These are phyloP conservation scores for Drosophila obscura DNA, from an alignment of 1,140 invertebrate species.

Conservation along the genomic window DNA sequence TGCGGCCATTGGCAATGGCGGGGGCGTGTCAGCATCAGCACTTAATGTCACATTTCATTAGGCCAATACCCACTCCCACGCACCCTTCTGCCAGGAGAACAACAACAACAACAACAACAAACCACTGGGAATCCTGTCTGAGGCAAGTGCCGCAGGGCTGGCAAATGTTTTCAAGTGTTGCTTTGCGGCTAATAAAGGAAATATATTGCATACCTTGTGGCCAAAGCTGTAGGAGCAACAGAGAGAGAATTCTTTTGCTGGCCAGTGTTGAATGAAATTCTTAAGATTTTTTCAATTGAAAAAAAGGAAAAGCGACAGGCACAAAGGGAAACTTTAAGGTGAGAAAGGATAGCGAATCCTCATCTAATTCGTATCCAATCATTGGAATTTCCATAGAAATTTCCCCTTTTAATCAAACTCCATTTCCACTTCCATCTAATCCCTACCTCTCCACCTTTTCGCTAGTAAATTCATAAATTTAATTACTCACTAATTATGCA, in stretches of 20 bases:
- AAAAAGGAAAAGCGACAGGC: background rate
- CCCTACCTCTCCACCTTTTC: background rate
- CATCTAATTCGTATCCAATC: background rate
- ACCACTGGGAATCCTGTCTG: constrained; percentile 18
- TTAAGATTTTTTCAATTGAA: background rate
- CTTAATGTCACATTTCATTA: constrained; percentile 79
- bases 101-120: constrained; percentile 5
- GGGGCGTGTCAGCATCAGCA: constrained; percentile 53
- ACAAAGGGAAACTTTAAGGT: background rate
- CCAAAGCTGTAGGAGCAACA: constrained; percentile 4
- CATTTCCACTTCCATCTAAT: constrained; percentile 1
- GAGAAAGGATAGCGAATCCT: constrained; percentile 1
- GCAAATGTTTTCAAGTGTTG: constrained; percentile 33
- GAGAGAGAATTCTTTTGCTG: constrained; percentile 4
- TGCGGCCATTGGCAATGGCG: constrained; percentile 7
- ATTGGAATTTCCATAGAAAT: background rate
- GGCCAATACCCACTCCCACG: constrained; percentile 21
- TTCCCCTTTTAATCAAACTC: constrained; percentile 18
- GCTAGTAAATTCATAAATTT: constrained; percentile 48
- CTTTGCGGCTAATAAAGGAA: constrained; percentile 72
- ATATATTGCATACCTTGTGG: constrained; percentile 71
- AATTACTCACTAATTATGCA: constrained; percentile 79
- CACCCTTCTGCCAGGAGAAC: background rate
- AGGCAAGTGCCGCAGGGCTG: too few species aligned
- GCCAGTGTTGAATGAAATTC: background rate